A percentile compares a stretch with the other conserved stretches of the same genome.
phyloP scores from a whole-genome alignment of 2,797 vertebrate species.

The Onychomys leucogaster region DNA sequence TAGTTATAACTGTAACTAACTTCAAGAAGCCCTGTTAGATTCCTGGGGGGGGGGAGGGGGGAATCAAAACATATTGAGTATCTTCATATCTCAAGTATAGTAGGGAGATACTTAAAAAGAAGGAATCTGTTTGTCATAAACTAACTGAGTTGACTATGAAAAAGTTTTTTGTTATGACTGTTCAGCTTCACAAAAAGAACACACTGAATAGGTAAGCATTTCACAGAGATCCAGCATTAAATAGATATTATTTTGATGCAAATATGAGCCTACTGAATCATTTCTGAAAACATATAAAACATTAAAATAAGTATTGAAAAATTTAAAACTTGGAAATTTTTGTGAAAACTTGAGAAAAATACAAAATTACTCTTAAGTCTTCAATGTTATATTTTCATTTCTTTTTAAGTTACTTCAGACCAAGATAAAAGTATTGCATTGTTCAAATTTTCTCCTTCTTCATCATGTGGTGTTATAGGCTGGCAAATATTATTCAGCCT shows the following conservation, averaged over 20 bases:
- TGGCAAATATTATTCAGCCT: conserved; percentile 25
- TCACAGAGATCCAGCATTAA: conserved; percentile 35
- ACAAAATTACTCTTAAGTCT: not conserved
- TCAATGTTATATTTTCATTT: not conserved
- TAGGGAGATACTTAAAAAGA: conserved; percentile 35
- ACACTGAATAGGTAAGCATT: not conserved
- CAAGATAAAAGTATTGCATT: not conserved
- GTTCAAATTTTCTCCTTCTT: not conserved
- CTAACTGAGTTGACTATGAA: not conserved
- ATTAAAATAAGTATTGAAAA: conserved; percentile 35
- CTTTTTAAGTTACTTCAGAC: not conserved
- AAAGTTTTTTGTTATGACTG: not conserved
- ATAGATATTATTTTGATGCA: conserved; percentile 30
- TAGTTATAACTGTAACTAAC: conserved; percentile 41
- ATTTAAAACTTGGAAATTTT: conserved; percentile 22
- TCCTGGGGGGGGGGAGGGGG: not conserved
- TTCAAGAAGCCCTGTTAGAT: not conserved
- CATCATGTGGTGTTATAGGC: not conserved
- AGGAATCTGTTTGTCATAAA: conserved; percentile 19
- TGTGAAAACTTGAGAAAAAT: conserved; percentile 38
- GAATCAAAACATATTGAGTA: not conserved
- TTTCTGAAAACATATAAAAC: conserved; percentile 46
- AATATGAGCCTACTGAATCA: not conserved
- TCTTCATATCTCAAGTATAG: conserved; percentile 44
- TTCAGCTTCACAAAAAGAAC: not conserved